Base-by-base conservation (phyloP, 1,140 invertebrate species). In the Gerris buenoi region DNA sequence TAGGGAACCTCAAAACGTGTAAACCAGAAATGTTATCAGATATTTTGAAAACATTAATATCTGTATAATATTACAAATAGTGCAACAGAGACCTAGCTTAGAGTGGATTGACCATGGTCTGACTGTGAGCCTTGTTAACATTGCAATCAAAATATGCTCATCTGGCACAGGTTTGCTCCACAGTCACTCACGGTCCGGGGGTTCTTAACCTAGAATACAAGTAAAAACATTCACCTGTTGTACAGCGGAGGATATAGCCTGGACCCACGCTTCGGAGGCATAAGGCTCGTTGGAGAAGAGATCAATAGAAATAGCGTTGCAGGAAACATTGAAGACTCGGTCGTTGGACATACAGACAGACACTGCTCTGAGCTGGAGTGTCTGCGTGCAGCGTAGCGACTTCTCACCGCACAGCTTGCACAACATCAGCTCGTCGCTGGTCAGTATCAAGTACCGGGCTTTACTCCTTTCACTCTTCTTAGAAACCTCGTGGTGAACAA, bases 311-410 rank as follows among this genome's bases (percentile, higher is more conserved):
- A 85, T 81, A 33, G 79, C 78, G 68, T 84, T 78, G 67, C 84
- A 85, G 0, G 76, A 76, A 1, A 86, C 73, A 71, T 81, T 81
- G 64, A 86, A 83, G 27, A 82, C 77, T 67, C 76, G 79, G 65
- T 74, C 69, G 18, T 78, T 81, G n/a, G 83, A 70, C 67, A 84
- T 76, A 57, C 79, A 76, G 64, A 79, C 78, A 71, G 78, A 81
- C 72, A 83, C 85, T 69, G 85, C 85, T 67, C 81, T 83, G 1
- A 86, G 71, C 0, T 84, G 84, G 65, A 86, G 77, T 63, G 85
- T 80, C 68, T 80, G 81, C 65, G 77, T 80, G 67, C 84, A 80
- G 71, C 81, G 81, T 2, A 86, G 68, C 23, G 68, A 25, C 64
- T 1, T 58, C 71, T 72, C 70, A 78, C 78, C 64, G 78, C 64